Conservation (phyloP, 2,113 vertebrate species). For the Neotoma lepida region DNA sequence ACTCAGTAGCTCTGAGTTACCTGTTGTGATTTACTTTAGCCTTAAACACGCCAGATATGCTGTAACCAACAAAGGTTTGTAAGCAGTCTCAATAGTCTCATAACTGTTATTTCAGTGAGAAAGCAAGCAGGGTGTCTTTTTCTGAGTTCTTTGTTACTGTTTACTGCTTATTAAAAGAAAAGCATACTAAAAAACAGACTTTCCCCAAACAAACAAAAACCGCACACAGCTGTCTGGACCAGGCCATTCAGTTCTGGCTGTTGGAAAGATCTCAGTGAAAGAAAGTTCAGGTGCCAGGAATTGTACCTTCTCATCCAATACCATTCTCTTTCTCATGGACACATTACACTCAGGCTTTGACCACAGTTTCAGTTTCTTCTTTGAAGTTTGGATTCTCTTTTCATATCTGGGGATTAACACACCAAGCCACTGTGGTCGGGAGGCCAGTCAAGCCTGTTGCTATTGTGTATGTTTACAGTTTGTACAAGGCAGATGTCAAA, state of each 20-base stretch:
- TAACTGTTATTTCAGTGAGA: constrained; percentile 18
- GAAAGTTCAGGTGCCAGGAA: not conserved
- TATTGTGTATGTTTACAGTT: constrained; percentile 3
- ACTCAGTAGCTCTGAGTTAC: not conserved
- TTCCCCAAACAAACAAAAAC: not conserved
- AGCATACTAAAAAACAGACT: not conserved
- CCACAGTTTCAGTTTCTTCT: not conserved
- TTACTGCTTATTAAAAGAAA: constrained; percentile 40
- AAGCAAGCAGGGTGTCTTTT: not conserved
- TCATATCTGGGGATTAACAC: not conserved
- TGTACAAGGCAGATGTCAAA: constrained; percentile 7
- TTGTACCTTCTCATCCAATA: not conserved
- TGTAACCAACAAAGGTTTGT: not conserved
- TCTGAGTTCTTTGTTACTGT: not conserved
- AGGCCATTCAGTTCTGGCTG: constrained; percentile 3
- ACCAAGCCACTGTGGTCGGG: not conserved
- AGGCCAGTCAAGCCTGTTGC: not conserved
- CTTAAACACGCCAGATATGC: not conserved
- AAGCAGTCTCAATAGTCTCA: not conserved
- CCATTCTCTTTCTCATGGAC: not conserved
- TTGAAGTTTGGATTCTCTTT: constrained; percentile 31
- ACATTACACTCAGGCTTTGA: not conserved
- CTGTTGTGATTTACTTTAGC: constrained; percentile 19
- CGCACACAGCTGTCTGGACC: not conserved
- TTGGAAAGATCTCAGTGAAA: not conserved